Percentiles rank a stretch among this genome's conserved stretches.
Conservation (phyloP, 2,113 vertebrate species). For the Erythrocercus mccallii region DNA sequence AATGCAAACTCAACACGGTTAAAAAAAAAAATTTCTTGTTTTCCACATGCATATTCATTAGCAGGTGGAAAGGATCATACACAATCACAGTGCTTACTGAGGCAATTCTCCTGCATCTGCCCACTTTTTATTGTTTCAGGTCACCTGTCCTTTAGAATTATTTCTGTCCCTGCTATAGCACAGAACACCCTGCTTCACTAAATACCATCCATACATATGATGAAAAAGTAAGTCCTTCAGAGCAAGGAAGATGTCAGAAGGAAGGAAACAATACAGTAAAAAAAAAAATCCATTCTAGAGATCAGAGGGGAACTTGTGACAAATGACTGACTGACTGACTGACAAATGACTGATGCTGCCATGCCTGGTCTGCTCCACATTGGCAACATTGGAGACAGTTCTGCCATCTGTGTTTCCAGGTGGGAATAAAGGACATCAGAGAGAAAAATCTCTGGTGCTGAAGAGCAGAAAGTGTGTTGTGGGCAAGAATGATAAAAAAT, state of each 20-base stretch:
- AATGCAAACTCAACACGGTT: constrained; percentile 29
- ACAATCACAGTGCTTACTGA: constrained; percentile 42
- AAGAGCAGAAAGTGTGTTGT: neutral
- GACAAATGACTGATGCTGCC: neutral
- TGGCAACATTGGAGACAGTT: neutral
- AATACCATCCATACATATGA: neutral
- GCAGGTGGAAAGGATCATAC: constrained; percentile 35
- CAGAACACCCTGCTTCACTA: neutral
- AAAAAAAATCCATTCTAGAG: neutral
- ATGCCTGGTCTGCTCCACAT: neutral
- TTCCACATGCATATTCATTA: constrained; percentile 51
- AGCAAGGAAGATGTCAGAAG: neutral
- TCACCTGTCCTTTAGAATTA: constrained; percentile 45
- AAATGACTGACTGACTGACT: neutral
- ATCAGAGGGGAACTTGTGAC: neutral
- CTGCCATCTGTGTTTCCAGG: constrained; percentile 21
- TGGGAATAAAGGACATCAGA: neutral
- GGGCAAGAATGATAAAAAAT: neutral
- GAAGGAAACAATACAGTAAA: neutral
- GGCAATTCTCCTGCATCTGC: constrained; percentile 44
- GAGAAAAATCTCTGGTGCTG: neutral
- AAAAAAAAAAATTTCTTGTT: constrained; percentile 36
- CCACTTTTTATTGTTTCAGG: constrained; percentile 24
- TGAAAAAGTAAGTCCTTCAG: neutral
- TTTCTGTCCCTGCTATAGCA: neutral